Conservation (phyloP, 2,888 invertebrate species). For the Sphaerophoria rueppellii region DNA sequence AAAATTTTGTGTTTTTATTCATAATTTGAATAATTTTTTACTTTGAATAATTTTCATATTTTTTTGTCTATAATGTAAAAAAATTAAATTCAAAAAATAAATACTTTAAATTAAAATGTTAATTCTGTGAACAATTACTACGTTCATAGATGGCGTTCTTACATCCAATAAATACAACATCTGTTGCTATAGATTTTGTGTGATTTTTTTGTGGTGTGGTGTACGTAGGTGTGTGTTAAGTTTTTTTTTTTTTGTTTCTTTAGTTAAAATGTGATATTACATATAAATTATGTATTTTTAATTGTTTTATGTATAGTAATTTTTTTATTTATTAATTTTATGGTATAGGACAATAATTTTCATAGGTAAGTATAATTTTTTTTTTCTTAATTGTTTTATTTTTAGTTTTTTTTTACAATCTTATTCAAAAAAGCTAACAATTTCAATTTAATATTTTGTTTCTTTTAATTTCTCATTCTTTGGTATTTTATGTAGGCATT, state of each 20-base stretch:
- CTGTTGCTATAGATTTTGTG: constrained; percentile 8
- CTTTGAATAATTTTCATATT: constrained; percentile 32
- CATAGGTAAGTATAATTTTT: constrained; percentile 67
- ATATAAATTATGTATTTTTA: constrained; percentile 37
- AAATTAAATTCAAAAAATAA: constrained; percentile 21
- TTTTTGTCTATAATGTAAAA: constrained; percentile 45
- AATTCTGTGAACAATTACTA: constrained; percentile 66
- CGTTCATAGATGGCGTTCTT: constrained; percentile 70
- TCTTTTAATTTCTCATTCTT: constrained; percentile 74
- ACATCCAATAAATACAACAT: constrained; percentile 27
- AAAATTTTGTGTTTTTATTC: constrained; percentile 13
- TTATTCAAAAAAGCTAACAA: constrained; percentile 74
- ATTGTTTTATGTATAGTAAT: constrained; percentile 49
- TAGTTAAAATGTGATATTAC: constrained; percentile 61
- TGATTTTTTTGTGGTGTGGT: constrained; percentile 31
- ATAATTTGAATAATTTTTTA: constrained; percentile 5
- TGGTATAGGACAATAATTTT: constrained; percentile 70
- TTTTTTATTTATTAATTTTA: constrained; percentile 60
- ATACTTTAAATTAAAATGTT: constrained; percentile 14
- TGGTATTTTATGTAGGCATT: constrained; percentile 73
- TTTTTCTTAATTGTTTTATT: constrained; percentile 50
- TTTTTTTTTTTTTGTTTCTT: constrained; percentile 29
- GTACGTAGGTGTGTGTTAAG: constrained; percentile 39
- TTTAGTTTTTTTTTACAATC: constrained; percentile 68
- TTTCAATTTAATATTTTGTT: constrained; percentile 68